phyloP scores from a whole-genome alignment of 2,888 invertebrate genomes.

The Eustalomyia histrio region DNA sequence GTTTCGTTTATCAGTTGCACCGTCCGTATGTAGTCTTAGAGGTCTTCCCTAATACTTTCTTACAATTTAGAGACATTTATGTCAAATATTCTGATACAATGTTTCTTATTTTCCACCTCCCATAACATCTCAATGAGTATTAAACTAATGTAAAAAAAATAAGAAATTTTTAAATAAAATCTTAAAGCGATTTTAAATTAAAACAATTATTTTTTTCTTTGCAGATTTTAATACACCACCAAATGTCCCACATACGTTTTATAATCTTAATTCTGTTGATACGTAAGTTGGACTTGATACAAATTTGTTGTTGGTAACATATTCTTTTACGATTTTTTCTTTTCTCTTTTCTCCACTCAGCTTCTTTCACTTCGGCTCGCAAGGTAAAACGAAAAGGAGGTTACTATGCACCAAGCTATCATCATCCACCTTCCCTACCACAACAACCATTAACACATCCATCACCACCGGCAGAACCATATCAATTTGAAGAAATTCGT shows the following conservation, averaged over 20 bases:
- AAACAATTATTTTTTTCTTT: background rate
- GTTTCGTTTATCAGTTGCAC: no score
- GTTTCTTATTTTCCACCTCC: no score
- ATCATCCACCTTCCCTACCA: constrained; percentile 21
- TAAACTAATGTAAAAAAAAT: no score
- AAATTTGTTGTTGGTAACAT: background rate
- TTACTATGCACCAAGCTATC: constrained; percentile 40
- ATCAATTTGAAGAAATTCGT: constrained; percentile 71
- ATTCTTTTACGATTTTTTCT: no score
- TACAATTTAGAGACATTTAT: no score
- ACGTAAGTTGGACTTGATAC: constrained; percentile 27
- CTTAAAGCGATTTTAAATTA: no score
- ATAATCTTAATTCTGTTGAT: constrained; percentile 35
- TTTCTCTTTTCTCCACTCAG: background rate
- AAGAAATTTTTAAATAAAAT: no score
- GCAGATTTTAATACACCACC: constrained; percentile 14
- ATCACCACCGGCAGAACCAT: constrained; percentile 65
- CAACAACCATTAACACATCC: constrained; percentile 12
- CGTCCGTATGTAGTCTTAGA: no score
- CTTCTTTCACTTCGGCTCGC: constrained; percentile 47
- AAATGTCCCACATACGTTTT: constrained; percentile 19
- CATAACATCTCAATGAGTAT: no score
- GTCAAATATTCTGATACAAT: no score
- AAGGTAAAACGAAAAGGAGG: constrained; percentile 64
- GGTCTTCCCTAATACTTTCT: no score